Percentiles rank a stretch among this genome's conserved stretches.
Evolutionary conservation across 2,888 invertebrate species (phyloP).

Genomic region (Dioctria linearis): DNA sequence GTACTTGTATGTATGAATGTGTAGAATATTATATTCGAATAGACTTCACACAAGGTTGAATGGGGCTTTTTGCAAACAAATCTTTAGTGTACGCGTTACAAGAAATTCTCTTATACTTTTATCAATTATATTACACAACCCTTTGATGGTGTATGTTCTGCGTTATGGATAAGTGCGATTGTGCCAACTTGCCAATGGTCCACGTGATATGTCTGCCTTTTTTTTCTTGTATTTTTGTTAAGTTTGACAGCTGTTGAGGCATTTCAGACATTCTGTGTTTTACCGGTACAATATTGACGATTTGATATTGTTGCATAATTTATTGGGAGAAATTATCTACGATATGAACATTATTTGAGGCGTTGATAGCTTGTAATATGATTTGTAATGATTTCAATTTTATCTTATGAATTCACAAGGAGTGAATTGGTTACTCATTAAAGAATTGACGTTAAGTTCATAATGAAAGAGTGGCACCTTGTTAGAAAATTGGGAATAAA

Average conservation of each 20-base stretch:
- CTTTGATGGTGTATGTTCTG: constrained; percentile 21
- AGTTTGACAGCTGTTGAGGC: constrained; percentile 29
- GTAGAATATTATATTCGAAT: no score
- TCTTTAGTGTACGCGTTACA: constrained; percentile 36
- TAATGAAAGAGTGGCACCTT: no score
- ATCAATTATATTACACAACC: constrained; percentile 44
- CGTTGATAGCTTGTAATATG: no score
- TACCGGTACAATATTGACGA: constrained; percentile 10
- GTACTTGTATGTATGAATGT: no score
- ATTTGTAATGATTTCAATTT: no score
- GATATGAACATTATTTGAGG: no score
- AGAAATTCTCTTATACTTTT: neutral
- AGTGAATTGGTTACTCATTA: no score
- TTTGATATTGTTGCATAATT: constrained; percentile 18
- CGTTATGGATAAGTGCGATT: constrained; percentile 22
- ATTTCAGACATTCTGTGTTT: constrained; percentile 19
- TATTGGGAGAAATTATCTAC: no score
- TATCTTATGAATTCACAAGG: no score
- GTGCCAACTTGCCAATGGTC: constrained; percentile 36
- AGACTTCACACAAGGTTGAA: neutral
- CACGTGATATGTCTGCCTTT: constrained; percentile 33
- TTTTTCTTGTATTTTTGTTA: neutral
- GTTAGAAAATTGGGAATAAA: no score
- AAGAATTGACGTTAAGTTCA: no score
- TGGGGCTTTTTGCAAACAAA: constrained; percentile 21